Base-by-base conservation (phyloP, 2,113 vertebrate species). In the Pseudopodoces humilis region DNA sequence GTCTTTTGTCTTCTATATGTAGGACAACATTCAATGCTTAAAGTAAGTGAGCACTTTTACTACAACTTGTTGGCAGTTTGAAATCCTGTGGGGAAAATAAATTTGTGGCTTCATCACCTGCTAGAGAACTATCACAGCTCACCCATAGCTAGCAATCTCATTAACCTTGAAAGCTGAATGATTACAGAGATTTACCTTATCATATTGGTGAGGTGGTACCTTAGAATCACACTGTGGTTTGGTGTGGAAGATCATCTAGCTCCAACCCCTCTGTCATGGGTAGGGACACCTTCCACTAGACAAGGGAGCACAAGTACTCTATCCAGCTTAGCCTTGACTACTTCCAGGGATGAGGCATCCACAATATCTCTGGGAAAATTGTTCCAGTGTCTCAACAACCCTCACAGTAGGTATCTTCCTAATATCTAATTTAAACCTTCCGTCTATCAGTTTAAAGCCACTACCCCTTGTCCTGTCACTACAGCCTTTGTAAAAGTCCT, bases 1-100 rank as follows among this genome's bases (percentile, higher is more conserved):
- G 41, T 52, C 85, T 94, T 95, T 83, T 93, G 59, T 85, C 53
- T 93, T 88, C 90, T 72, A 35, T 41, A 76, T 58, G 69, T 35
- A 74, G 49, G 58, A 62, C 47, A 81, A 56, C 15, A 79, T 47
- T 64, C 12, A 76, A 10, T n/a, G 28, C 28, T 88, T 87, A 71
- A 74, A 59, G 22, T 37, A 92, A 94, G 60, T 59, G 46, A 85
- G 41, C 5, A 56, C 39, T 94, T 84, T 52, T 91, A 39, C 49
- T 41, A 24, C 53, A 87, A 44, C 53, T 72, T 92, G 33, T 65
- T 68, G 70, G 33, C 62, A 83, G 28, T 49, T 85, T 72, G 85
- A 91, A 96, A 53, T 85, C 44, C 59, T 62, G 24, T 69, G 41
- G 31, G 63, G 53, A 83, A 39, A 96, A 76, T 33, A 25, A 67